Base-by-base conservation (phyloP, 2,113 vertebrate species). In the Parus major region DNA sequence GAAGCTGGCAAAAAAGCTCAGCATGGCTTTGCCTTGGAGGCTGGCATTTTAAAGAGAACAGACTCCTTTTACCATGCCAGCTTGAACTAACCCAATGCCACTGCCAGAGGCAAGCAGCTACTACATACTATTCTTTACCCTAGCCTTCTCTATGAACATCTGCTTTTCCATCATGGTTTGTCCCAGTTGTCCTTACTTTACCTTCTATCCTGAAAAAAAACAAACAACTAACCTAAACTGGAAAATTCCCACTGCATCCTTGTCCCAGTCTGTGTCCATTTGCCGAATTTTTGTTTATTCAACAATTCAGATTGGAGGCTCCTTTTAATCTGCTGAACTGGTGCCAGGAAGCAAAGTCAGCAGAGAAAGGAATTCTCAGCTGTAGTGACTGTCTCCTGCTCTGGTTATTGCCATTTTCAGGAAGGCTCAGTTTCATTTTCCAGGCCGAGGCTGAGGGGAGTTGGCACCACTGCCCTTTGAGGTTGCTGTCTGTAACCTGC, bases 41-140 rank as follows among this genome's bases (percentile, higher is more conserved):
- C 87, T 95, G 87, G 81, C 61, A 79, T 89, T 95, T 94, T 92
- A 78, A 94, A 87, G 60, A 65, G 56, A 86, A 70, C 50, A 91
- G 69, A 44, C 61, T 85, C 31, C 49, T 82, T 84, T 61, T 77
- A 46, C 72, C 39, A 41, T 73, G 86, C 86, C 82, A 93, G 68
- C 50, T 88, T 3, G 5, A 93, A 73, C 50, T 88, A 92, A 86
- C 55, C 68, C 68, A 70, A 5, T 2, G 7, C 59, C 39, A 63
- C 69, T 47, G 90, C 93, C 85, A 86, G 71, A 86, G 65, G 85
- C 73, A 84, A 94, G 49, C 15, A 63, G 31, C 55, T 88, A 41
- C 19, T 50, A 22, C 29, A 18, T 46, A 61, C 33, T 80, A 39
- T 72, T 85, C 78, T 83, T 94, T 80, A 79, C 17, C 7, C 8